Percentiles rank a stretch among this genome's conserved stretches.
phyloP scores from a whole-genome alignment of 2,888 invertebrate species.

The Apotomis turbidana region DNA sequence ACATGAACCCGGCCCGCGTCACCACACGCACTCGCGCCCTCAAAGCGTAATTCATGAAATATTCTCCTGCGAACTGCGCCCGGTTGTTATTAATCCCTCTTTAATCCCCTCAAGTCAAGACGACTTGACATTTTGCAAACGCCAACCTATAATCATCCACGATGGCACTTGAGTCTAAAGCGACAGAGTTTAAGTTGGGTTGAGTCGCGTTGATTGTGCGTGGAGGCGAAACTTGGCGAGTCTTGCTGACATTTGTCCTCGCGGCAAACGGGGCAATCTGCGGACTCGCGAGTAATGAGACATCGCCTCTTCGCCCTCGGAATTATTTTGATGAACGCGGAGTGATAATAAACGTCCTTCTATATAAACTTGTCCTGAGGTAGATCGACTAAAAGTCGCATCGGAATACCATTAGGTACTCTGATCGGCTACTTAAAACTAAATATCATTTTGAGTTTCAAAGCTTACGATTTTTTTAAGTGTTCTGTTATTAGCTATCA shows the following conservation, averaged over 20 bases:
- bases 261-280: slow-evolving; percentile 50
- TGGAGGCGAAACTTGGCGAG: slow-evolving; percentile 3
- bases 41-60: slow-evolving; percentile 40
- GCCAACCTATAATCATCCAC: slow-evolving; percentile 28
- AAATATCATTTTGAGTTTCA: no score
- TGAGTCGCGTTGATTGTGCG: background rate
- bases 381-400: background rate
- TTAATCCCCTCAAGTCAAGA: slow-evolving; percentile 53
- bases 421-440: no score
- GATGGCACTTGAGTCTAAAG: background rate
- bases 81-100: slow-evolving; percentile 55
- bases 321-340: background rate
- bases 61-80: slow-evolving; percentile 40
- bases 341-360: slow-evolving; percentile 7
- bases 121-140: slow-evolving; percentile 62
- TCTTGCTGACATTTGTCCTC: slow-evolving; percentile 42
- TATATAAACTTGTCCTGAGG: background rate
- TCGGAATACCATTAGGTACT: no score
- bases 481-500: no score
- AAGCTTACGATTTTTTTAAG: no score
- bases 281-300: slow-evolving; percentile 45
- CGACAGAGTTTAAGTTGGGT: slow-evolving; percentile 22
- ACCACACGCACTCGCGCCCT: slow-evolving; percentile 2
- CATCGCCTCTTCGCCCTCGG: background rate
- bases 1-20: background rate